A percentile compares a stretch with the other conserved stretches of the same genome.
These are phyloP conservation scores for Sorex araneus DNA, from an alignment of 2,113 vertebrate species.

Conservation along the genomic window DNA sequence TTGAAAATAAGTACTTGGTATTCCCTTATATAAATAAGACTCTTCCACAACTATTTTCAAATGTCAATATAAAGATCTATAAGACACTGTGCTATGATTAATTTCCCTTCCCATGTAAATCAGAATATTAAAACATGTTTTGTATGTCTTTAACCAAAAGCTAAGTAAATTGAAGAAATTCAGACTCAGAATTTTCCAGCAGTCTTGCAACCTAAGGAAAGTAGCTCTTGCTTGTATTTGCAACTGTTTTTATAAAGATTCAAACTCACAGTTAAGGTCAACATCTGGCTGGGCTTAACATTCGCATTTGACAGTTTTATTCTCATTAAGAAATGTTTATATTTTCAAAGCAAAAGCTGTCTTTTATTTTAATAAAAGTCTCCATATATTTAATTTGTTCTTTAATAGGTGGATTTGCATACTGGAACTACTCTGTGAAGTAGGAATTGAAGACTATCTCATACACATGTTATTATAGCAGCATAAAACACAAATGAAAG, in stretches of 20 bases:
- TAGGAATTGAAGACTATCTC: conserved; percentile 40
- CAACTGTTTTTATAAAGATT: conserved; percentile 43
- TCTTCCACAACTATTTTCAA: conserved; percentile 13
- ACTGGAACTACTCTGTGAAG: conserved; percentile 15
- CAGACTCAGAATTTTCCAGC: conserved; percentile 27
- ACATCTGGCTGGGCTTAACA: conserved; percentile 64
- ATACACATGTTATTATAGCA: conserved; percentile 55
- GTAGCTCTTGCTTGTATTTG: conserved; percentile 24
- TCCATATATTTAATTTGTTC: conserved; percentile 36
- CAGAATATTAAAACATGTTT: conserved; percentile 24
- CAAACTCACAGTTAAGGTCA: conserved; percentile 67
- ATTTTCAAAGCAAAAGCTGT: conserved; percentile 56
- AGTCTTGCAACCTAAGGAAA: conserved; percentile 3
- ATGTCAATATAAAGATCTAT: background rate
- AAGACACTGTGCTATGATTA: background rate
- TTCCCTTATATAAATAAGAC: background rate
- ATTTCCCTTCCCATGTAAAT: background rate
- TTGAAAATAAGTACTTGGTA: conserved; percentile 40
- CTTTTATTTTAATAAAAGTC: conserved; percentile 47
- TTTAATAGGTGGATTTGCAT: conserved; percentile 17
- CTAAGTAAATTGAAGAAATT: conserved; percentile 45
- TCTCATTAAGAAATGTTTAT: conserved; percentile 52
- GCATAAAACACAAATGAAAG: conserved; percentile 71
- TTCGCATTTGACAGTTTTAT: conserved; percentile 43
- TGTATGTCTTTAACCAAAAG: background rate